Conservation (phyloP, 2,797 vertebrate genomes). For the Iguana delicatissima region DNA sequence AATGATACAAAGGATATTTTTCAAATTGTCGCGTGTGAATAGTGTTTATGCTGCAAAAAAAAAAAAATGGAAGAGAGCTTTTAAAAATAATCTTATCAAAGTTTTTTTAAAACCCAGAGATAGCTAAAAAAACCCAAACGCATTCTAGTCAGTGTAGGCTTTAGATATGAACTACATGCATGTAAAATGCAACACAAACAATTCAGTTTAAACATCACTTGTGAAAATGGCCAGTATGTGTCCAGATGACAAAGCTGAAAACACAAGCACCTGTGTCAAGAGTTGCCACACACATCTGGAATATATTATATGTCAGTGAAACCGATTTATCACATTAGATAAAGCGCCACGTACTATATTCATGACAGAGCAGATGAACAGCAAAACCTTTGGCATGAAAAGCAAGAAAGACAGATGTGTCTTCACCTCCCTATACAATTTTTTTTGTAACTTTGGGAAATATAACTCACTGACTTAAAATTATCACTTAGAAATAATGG, state of each 20-base stretch:
- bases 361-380: conserved; percentile 76
- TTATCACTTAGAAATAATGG: conserved; percentile 7
- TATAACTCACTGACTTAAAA: conserved; percentile 55
- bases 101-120: too few relatives aligned
- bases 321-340: conserved; percentile 75
- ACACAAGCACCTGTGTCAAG: conserved; percentile 70
- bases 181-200: background rate
- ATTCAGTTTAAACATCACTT: background rate
- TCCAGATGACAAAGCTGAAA: conserved; percentile 59
- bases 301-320: conserved; percentile 67
- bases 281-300: conserved; percentile 75
- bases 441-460: conserved; percentile 59
- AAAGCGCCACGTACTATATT: conserved; percentile 79
- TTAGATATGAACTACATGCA: background rate
- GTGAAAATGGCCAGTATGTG: background rate
- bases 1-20: background rate
- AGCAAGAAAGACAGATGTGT: conserved; percentile 73
- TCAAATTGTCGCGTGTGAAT: background rate
- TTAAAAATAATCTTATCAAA: too few relatives aligned
- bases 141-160: background rate
- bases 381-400: conserved; percentile 67
- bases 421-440: conserved; percentile 65
- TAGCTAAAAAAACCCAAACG: background rate
- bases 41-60: conserved; percentile 3
- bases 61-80: conserved; percentile 35